Evolutionary conservation across 2,888 invertebrate species (phyloP).

Genomic region (Adelognathus sp.): DNA sequence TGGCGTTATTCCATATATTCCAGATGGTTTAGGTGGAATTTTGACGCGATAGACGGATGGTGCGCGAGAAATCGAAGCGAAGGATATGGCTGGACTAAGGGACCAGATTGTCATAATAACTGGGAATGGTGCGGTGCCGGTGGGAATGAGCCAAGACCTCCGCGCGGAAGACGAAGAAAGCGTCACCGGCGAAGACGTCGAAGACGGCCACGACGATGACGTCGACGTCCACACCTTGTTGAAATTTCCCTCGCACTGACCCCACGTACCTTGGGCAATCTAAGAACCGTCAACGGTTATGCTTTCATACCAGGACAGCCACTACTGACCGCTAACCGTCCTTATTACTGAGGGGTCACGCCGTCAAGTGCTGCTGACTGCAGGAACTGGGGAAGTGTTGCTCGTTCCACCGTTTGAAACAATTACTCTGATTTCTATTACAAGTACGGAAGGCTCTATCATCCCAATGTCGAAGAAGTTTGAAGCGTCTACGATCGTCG

Average conservation of each 20-base stretch:
- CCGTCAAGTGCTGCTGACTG: constrained; percentile 35
- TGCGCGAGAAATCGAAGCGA: not conserved
- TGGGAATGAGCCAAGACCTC: constrained; percentile 27
- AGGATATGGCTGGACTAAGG: not conserved
- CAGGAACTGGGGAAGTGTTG: constrained; percentile 39
- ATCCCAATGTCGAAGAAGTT: constrained; percentile 42
- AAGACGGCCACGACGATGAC: constrained; percentile 28
- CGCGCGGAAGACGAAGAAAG: constrained; percentile 48
- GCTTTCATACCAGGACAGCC: constrained; percentile 3
- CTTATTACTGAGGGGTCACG: constrained; percentile 25
- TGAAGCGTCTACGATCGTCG: constrained; percentile 25
- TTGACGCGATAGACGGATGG: not conserved
- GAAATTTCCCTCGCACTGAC: not conserved
- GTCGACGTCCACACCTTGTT: constrained; percentile 8
- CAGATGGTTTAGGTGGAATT: constrained; percentile 8
- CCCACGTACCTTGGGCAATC: not conserved
- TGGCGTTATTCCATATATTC: not conserved
- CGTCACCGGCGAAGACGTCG: constrained; percentile 26
- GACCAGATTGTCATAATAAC: not conserved
- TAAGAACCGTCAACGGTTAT: not conserved
- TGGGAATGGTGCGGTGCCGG: not conserved
- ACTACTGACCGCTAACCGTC: constrained; percentile 3
- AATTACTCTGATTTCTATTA: constrained; percentile 17
- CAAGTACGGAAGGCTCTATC: constrained; percentile 52
- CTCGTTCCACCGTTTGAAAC: constrained; percentile 20